Percentiles rank a stretch among this genome's conserved stretches.
Evolutionary conservation across 2,113 vertebrate genomes (phyloP).

Genomic region (Collichthys lucidus): DNA sequence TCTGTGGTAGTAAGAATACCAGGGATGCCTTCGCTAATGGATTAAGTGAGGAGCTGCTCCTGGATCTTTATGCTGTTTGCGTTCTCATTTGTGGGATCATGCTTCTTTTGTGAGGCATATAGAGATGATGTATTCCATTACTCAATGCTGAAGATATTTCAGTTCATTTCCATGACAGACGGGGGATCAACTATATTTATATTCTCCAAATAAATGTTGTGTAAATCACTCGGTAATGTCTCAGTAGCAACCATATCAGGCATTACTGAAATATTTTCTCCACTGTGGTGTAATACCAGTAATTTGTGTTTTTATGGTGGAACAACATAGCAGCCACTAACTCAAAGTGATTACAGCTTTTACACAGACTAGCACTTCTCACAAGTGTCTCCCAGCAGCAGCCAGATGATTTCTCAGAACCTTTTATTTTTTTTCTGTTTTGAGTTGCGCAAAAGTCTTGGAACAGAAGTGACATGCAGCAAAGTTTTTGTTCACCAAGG

Average conservation of each 20-base stretch:
- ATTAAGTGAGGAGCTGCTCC: constrained; percentile 47
- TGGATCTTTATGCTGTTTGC: constrained; percentile 24
- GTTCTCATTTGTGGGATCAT: neutral
- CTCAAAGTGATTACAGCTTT: constrained; percentile 1
- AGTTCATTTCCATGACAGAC: neutral
- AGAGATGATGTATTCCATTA: neutral
- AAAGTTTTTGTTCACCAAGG: constrained; percentile 5
- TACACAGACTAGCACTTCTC: neutral
- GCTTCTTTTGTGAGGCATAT: neutral
- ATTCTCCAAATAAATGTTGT: constrained; percentile 9
- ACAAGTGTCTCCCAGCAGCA: constrained; percentile 11
- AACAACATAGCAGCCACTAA: constrained; percentile 10
- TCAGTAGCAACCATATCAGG: constrained; percentile 13
- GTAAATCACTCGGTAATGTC: constrained; percentile 24
- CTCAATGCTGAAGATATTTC: neutral
- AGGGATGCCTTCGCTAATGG: constrained; percentile 61
- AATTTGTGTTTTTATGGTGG: constrained; percentile 25
- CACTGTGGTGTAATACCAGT: constrained; percentile 20
- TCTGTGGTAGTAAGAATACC: constrained; percentile 35
- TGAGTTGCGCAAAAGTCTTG: constrained; percentile 14
- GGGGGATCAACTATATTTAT: neutral
- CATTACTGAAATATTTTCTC: constrained; percentile 31
- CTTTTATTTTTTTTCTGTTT: neutral
- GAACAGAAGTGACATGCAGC: constrained; percentile 1
- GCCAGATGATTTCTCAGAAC: neutral